Base-by-base conservation (phyloP, 2,113 vertebrate genomes). In the Morone chrysops region DNA sequence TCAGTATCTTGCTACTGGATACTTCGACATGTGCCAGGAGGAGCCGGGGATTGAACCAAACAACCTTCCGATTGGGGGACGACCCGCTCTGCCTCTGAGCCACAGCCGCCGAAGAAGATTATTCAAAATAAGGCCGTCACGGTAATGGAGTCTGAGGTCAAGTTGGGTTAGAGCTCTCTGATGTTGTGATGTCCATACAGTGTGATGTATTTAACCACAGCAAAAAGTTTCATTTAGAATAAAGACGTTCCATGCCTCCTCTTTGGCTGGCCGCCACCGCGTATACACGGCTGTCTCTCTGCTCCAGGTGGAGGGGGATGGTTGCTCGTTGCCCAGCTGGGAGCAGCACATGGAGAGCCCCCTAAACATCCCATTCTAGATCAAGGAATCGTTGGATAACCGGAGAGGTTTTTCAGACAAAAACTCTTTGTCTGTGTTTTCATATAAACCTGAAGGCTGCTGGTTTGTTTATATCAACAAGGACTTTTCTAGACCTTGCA, bases 361-460 rank as follows among this genome's bases (percentile, higher is more conserved):
- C 5, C 13, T 7, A 5, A 80, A 57, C 40, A 57, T 75, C 76
- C 66, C 7, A 7, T 72, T 84, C 70, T 67, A 84, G 67, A 81
- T 54, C 31, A 75, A 53, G 60, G 36, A 75, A 43, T 8, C 60
- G 57, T 36, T 47, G 10, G 51, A 57, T 25, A 81, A 56, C 66
- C 0, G 0, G 36, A 36, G 62, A 72, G 20, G 6, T n/a, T 65
- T 77, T 53, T n/a, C 38, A 40, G 51, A 89, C 69, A 81, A 63
- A 84, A 81, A 38, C 11, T 41, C 73, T 85, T 85, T 84, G 86
- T 88, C 77, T 56, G 67, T 85, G 78, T 90, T 88, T 84, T 83
- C 75, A 62, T 75, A 67, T 69, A 50, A 82, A 79, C 83, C 74
- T 81, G 67, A 51, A 69, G 63, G 59, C 80, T 20, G 36, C 70